Base-by-base conservation (phyloP, 2,888 invertebrate genomes). In the Dysmachus trigonus region DNA sequence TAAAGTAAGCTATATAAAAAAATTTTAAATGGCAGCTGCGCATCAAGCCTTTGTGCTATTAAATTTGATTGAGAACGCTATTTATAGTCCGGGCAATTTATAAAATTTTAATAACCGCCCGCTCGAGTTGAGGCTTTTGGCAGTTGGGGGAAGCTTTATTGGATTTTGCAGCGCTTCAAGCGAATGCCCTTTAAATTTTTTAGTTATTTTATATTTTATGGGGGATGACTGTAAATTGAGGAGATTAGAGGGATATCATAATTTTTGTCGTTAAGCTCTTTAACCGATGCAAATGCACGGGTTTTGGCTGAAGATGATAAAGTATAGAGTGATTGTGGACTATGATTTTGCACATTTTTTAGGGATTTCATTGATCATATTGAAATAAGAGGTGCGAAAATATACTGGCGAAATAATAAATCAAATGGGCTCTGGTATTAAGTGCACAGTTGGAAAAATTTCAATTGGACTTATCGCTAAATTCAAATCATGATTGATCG, bases 101-200 rank as follows among this genome's bases (percentile, higher is more conserved):
- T 77, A 77, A 77, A 77, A 77, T 47, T 77, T 77, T 77, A 77
- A 77, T 77, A 77, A 77, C 77, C 51, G 27, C 62, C 62, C 62
- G 8, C 22, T 22, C 0, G 62, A 62, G 27, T 10, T 22, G 22
- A n/a, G 62, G 62, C 27, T 62, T 62, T 22, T 22, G 8, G 62
- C 3, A 22, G 62, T 62, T 27, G 22, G 62, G 13, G n/a, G 62
- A 10, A 22, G 27, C 10, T 62, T 62, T 62, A 62, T 62, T 62
- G 27, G 62, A 22, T 18, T 22, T 1, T 62, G 62, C 10, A 62
- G 62, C 62, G 10, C 10, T 62, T 10, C 62, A 22, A 27, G 62
- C 22, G 62, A 22, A 22, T 27, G 27, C 22, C 22, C 22, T 62
- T 62, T 62, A 62, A 27, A 27, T 2, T 22, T 18, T 53, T 53